A percentile compares a stretch with the other conserved stretches of the same genome.
Evolutionary conservation across 2,113 vertebrate species (phyloP).

Genomic region (Apodemus sylvaticus): DNA sequence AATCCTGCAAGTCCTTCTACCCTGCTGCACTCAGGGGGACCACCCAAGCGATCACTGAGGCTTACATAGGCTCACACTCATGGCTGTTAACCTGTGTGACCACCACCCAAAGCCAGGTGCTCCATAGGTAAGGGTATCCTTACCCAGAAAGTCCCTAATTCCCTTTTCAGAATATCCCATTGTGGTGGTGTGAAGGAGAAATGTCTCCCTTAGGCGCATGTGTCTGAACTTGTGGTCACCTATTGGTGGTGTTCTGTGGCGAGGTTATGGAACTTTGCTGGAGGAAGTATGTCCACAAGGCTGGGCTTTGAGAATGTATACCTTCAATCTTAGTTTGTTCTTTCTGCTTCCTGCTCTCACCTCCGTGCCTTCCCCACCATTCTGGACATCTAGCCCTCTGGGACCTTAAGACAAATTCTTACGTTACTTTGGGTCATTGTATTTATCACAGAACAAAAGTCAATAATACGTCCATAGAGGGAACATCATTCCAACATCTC

Average conservation of each 20-base stretch:
- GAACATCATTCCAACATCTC: background rate
- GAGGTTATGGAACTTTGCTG: background rate
- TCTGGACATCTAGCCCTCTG: background rate
- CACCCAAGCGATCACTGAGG: background rate
- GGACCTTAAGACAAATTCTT: background rate
- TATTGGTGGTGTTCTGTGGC: background rate
- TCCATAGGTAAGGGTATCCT: background rate
- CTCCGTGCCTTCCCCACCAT: background rate
- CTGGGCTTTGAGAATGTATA: background rate
- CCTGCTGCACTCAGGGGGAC: background rate
- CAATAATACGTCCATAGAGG: background rate
- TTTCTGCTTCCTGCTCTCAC: background rate
- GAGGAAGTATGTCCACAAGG: background rate
- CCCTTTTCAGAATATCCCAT: background rate
- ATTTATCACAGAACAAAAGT: background rate
- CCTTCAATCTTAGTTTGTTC: background rate
- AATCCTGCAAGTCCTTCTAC: background rate
- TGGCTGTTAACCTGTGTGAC: background rate
- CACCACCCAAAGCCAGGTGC: background rate
- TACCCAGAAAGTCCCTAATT: background rate
- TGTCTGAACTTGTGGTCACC: background rate
- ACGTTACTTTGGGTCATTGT: background rate
- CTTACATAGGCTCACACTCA: accelerated
- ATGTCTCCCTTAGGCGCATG: background rate
- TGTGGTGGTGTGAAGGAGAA: background rate